Percentiles rank a stretch among this genome's conserved stretches.
Evolutionary conservation across 2,888 invertebrate species (phyloP).

Genomic region (Tortricodes alternella): DNA sequence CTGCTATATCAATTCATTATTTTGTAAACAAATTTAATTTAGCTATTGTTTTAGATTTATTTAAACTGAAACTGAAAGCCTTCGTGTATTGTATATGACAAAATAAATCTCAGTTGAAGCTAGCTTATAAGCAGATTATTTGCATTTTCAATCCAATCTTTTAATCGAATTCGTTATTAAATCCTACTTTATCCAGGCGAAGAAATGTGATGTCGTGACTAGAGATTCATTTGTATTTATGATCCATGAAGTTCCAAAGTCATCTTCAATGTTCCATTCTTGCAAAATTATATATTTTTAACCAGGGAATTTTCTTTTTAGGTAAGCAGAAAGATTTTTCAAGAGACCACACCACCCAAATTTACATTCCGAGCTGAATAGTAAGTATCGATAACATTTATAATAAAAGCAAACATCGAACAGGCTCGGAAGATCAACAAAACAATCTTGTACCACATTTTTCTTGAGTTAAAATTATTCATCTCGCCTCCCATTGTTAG

Average conservation of each 20-base stretch:
- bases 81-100: no score
- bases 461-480: constrained; percentile 33
- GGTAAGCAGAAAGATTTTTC: constrained; percentile 13
- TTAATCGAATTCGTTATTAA: constrained; percentile 19
- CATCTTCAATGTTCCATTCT: not conserved
- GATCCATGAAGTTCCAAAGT: constrained; percentile 15
- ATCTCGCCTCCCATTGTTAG: constrained; percentile 34
- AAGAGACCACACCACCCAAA: no score
- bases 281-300: not conserved
- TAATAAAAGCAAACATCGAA: no score
- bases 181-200: constrained; percentile 3
- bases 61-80: no score
- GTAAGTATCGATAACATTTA: no score
- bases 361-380: no score
- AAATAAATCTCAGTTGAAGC: constrained; percentile 1
- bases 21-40: no score
- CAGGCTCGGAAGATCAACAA: no score
- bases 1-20: no score
- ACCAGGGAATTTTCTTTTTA: constrained; percentile 16
- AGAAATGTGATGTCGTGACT: constrained; percentile 13
- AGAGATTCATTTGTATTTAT: constrained; percentile 7
- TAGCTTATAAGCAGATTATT: constrained; percentile 15
- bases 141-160: constrained; percentile 10
- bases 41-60: no score
- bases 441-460: constrained; percentile 1